phyloP scores from a whole-genome alignment of 2,797 vertebrate genomes.

The Anableps anableps region DNA sequence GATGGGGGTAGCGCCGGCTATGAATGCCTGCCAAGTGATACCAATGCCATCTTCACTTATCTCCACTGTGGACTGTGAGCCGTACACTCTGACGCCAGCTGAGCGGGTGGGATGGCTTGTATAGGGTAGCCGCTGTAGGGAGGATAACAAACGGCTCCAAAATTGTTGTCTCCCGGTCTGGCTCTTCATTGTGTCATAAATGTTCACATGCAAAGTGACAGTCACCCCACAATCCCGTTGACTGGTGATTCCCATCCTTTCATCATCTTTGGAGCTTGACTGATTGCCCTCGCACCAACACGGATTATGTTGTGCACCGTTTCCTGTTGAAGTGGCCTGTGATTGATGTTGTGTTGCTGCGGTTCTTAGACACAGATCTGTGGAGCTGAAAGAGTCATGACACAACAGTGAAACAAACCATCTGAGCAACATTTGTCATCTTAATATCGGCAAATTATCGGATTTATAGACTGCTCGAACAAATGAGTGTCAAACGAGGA shows the following conservation, averaged over 20 bases:
- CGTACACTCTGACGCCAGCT: constrained; percentile 17
- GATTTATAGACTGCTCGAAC: constrained; percentile 42
- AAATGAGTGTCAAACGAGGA: constrained; percentile 49
- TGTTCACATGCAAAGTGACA: constrained; percentile 79
- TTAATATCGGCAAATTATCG: constrained; percentile 32
- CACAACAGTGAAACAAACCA: constrained; percentile 47
- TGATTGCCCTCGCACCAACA: constrained; percentile 43
- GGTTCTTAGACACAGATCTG: constrained; percentile 43
- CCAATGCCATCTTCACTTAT: constrained; percentile 78
- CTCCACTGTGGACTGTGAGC: constrained; percentile 30
- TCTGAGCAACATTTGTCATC: constrained; percentile 42
- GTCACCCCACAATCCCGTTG: constrained; percentile 42
- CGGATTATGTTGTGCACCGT: constrained; percentile 41
- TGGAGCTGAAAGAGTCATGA: constrained; percentile 38
- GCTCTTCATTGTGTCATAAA: constrained; percentile 71
- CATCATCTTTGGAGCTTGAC: constrained; percentile 46
- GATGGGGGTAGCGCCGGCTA: constrained; percentile 17
- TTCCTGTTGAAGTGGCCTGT: constrained; percentile 38
- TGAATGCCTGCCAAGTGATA: constrained; percentile 76
- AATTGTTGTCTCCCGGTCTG: constrained; percentile 70
- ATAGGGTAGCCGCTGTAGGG: constrained; percentile 55
- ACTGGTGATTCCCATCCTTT: constrained; percentile 29
- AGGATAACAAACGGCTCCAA: constrained; percentile 68
- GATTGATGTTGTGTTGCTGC: constrained; percentile 56
- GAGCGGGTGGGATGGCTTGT: constrained; percentile 40